These are phyloP conservation scores for Ammodytes marinus DNA, from an alignment of 2,113 vertebrate species.

Conservation along the genomic window DNA sequence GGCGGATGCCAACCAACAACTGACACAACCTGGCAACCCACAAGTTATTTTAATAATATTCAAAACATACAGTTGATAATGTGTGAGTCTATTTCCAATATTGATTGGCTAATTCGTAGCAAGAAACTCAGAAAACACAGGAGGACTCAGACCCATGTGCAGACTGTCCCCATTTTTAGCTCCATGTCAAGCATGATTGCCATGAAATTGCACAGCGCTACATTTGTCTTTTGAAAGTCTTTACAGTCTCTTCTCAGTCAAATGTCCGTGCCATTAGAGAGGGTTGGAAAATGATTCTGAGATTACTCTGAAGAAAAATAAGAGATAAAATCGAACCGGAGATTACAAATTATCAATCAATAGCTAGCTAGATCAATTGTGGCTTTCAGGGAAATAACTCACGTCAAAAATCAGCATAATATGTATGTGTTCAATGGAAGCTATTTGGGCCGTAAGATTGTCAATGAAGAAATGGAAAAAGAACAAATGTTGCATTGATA, in stretches of 20 bases:
- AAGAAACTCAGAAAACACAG: background rate
- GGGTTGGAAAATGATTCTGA: background rate
- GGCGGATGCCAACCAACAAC: background rate
- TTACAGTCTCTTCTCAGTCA: background rate
- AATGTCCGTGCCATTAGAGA: background rate
- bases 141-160: background rate
- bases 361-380: background rate
- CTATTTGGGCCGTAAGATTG: background rate
- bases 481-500: background rate
- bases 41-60: no score
- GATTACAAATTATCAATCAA: constrained; percentile 11
- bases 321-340: background rate
- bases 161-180: background rate
- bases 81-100: background rate
- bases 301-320: background rate
- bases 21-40: background rate
- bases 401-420: background rate
- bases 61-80: no score
- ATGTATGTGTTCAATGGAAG: background rate
- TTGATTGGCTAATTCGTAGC: background rate
- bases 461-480: background rate
- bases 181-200: background rate
- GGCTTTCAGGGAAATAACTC: constrained; percentile 12
- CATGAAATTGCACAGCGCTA: background rate
- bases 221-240: background rate